A percentile compares a stretch with the other conserved stretches of the same genome.
Conservation (phyloP, 1,140 invertebrate genomes). For the Condylostylus longicornis region DNA sequence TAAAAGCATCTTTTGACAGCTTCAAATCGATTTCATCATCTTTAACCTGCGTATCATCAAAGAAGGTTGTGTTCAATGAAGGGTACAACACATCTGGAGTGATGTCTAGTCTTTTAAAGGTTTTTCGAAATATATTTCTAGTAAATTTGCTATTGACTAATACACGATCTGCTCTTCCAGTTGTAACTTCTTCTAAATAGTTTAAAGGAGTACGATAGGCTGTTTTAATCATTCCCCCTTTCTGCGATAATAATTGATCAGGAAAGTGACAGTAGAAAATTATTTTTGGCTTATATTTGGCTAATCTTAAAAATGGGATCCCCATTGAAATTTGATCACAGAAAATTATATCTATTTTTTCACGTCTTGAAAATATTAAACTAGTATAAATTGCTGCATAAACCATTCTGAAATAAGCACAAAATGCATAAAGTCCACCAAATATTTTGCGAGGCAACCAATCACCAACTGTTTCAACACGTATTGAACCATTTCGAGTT, state of each 20-base stretch:
- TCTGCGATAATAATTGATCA: slow-evolving; percentile 70
- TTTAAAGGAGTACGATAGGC: slow-evolving; percentile 82
- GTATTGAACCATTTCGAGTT: slow-evolving; percentile 72
- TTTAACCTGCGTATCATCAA: slow-evolving; percentile 40
- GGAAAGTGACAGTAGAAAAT: slow-evolving; percentile 98
- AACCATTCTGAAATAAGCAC: slow-evolving; percentile 87
- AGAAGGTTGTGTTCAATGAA: slow-evolving; percentile 69
- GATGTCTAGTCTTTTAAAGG: slow-evolving; percentile 56
- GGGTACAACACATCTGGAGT: slow-evolving; percentile 82
- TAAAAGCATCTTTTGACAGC: slow-evolving; percentile 37
- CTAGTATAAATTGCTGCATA: slow-evolving; percentile 53
- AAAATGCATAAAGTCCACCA: slow-evolving; percentile 76
- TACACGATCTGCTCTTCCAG: slow-evolving; percentile 67
- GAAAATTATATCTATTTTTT: slow-evolving; percentile 68
- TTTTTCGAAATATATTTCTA: slow-evolving; percentile 63
- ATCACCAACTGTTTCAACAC: slow-evolving; percentile 64
- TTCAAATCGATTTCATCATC: slow-evolving; percentile 25
- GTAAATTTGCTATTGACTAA: slow-evolving; percentile 94
- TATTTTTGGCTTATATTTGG: slow-evolving; percentile 44
- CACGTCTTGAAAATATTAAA: slow-evolving; percentile 36
- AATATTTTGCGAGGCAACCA: slow-evolving; percentile 75
- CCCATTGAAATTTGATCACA: slow-evolving; percentile 84
- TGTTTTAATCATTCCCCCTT: slow-evolving; percentile 51
- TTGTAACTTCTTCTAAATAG: slow-evolving; percentile 82
- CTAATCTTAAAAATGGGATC: slow-evolving; percentile 64